A percentile compares a stretch with the other conserved stretches of the same genome.
Evolutionary conservation across 2,797 vertebrate species (phyloP).

Genomic region (Urosaurus nigricauda): DNA sequence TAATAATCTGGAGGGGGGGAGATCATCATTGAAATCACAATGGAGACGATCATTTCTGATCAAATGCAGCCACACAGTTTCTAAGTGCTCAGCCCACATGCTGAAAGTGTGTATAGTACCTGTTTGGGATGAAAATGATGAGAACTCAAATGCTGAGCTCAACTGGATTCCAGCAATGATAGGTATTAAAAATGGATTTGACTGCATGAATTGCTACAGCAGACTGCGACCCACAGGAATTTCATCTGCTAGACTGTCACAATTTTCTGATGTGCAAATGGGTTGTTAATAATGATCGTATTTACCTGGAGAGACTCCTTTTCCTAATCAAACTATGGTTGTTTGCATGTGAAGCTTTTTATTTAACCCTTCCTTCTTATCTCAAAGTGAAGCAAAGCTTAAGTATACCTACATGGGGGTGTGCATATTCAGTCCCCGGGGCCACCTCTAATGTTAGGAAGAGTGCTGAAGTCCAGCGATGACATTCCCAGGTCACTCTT

Average conservation of each 20-base stretch:
- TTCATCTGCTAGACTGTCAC: not conserved
- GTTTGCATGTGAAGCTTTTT: not conserved
- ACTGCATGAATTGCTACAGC: not conserved
- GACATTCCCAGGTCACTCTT: no score
- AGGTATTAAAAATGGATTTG: slow-evolving; percentile 23
- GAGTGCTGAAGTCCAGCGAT: no score
- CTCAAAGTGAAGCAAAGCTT: slow-evolving; percentile 4
- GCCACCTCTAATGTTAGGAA: no score
- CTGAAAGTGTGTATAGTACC: not conserved
- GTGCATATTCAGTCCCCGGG: not conserved
- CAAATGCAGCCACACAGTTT: not conserved
- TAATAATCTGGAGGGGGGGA: not conserved
- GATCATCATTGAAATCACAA: not conserved
- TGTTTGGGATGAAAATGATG: not conserved
- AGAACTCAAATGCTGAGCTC: not conserved
- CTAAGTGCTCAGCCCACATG: not conserved
- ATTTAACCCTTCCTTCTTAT: not conserved
- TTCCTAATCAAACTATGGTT: slow-evolving; percentile 4
- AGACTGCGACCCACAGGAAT: not conserved
- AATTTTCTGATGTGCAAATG: slow-evolving; percentile 16
- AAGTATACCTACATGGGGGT: not conserved
- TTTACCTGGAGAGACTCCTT: not conserved
- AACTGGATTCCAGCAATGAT: slow-evolving; percentile 9
- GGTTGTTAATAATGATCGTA: slow-evolving; percentile 17
- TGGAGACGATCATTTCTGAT: not conserved